These are phyloP conservation scores for Intellagama lesueurii DNA, from an alignment of 2,797 vertebrate species.

Conservation along the genomic window DNA sequence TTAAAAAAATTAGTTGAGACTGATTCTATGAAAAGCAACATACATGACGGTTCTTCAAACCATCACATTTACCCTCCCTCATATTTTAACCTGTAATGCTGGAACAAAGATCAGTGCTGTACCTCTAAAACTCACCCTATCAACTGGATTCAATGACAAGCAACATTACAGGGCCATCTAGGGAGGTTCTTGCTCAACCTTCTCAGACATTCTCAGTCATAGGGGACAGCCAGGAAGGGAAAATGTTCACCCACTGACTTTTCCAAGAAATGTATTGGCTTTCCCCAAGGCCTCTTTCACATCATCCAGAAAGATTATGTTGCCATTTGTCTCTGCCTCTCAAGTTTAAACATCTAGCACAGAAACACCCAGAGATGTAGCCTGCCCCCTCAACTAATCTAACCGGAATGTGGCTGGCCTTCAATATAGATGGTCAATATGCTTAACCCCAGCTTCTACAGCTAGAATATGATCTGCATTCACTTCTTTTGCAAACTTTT, in stretches of 20 bases:
- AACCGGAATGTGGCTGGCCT: constrained; percentile 11
- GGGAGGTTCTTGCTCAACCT: constrained; percentile 4
- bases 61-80: neutral
- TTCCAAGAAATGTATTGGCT: constrained; percentile 20
- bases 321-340: constrained; percentile 22
- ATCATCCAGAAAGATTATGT: constrained; percentile 3
- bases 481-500: neutral
- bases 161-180: constrained; percentile 1
- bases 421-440: neutral
- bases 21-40: neutral
- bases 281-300: constrained; percentile 12
- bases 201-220: neutral
- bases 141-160: neutral
- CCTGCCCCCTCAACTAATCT: neutral
- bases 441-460: neutral
- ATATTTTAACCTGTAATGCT: neutral
- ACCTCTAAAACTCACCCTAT: neutral
- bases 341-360: neutral
- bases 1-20: neutral
- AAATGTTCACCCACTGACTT: neutral
- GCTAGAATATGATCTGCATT: neutral
- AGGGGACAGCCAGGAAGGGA: neutral
- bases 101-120: neutral
- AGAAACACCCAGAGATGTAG: constrained; percentile 16
- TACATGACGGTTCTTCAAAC: neutral